Evolutionary conservation across 2,888 invertebrate species (phyloP).

Genomic region (Nebria brevicollis): DNA sequence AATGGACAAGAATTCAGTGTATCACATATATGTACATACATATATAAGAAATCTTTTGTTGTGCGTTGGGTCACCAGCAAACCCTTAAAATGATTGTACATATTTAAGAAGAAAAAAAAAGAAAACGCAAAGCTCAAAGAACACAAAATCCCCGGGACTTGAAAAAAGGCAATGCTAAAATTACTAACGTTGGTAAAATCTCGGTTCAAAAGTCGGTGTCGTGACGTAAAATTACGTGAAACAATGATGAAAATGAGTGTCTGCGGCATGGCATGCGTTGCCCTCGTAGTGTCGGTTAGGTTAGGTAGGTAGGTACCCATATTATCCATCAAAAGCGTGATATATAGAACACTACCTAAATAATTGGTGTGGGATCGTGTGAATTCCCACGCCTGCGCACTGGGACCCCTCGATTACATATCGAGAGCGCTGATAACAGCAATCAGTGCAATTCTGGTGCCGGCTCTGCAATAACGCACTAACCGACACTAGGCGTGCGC

Average conservation of each 20-base stretch:
- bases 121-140: no score
- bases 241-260: neutral
- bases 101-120: no score
- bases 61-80: no score
- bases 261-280: neutral
- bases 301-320: neutral
- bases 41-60: neutral
- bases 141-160: neutral
- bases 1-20: neutral
- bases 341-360: conserved; percentile 39
- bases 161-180: neutral
- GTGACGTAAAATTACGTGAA: neutral
- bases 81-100: no score
- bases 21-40: neutral
- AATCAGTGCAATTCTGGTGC: conserved; percentile 27
- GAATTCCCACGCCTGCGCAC: conserved; percentile 43
- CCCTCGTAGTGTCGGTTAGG: neutral
- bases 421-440: conserved; percentile 39
- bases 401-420: conserved; percentile 32
- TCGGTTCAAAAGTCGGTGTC: neutral
- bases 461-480: conserved; percentile 11
- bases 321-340: conserved; percentile 24
- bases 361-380: conserved; percentile 42
- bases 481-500: neutral
- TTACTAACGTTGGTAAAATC: neutral